Conservation (phyloP, 2,888 invertebrate species). For the Campaea margaritaria region DNA sequence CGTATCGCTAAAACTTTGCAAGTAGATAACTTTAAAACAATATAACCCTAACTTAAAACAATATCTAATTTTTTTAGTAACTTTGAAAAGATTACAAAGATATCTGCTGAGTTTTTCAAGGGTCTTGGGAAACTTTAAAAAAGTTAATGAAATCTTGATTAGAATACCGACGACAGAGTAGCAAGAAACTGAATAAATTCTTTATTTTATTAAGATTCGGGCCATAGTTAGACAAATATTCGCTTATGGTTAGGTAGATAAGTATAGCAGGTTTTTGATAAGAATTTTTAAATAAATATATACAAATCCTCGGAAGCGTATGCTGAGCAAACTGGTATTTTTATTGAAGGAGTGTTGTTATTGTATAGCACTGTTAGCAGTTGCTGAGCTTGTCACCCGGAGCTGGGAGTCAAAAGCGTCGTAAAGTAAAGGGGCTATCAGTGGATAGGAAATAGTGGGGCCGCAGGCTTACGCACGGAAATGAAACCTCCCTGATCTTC, state of each 20-base stretch:
- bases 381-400: slow-evolving; percentile 24
- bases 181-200: neutral
- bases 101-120: slow-evolving; percentile 26
- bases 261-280: too few species aligned
- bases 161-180: slow-evolving; percentile 4
- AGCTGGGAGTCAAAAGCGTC: slow-evolving; percentile 12
- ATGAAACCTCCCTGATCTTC: slow-evolving; percentile 58
- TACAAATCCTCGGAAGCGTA: too few species aligned
- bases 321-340: too few species aligned
- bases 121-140: slow-evolving; percentile 8
- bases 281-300: too few species aligned
- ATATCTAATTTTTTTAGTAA: slow-evolving; percentile 37
- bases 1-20: slow-evolving; percentile 38
- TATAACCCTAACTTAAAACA: slow-evolving; percentile 44
- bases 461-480: slow-evolving; percentile 68
- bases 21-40: slow-evolving; percentile 41
- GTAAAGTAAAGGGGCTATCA: slow-evolving; percentile 60
- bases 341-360: too few species aligned
- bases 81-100: slow-evolving; percentile 31
- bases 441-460: slow-evolving; percentile 62
- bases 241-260: too few species aligned
- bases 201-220: neutral
- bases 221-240: too few species aligned
- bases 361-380: neutral
- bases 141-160: slow-evolving; percentile 20